phyloP scores from a whole-genome alignment of 2,888 invertebrate species.

The Itoplectis maculator region DNA sequence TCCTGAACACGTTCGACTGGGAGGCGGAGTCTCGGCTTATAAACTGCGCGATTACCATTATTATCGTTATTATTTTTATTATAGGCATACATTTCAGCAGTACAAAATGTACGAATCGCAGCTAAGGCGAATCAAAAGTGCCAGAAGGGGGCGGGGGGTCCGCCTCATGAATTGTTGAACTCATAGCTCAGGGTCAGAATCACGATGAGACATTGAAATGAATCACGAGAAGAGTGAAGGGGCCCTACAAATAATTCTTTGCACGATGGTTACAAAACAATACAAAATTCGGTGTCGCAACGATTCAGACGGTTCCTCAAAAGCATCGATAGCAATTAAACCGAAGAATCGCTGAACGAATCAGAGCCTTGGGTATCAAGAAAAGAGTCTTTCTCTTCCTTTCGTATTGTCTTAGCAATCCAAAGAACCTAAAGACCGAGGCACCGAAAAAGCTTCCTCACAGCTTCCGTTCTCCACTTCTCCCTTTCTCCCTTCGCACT shows the following conservation, averaged over 20 bases:
- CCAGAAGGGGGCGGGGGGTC: conserved; percentile 42
- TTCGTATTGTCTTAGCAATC: conserved; percentile 55
- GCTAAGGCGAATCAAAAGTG: conserved; percentile 31
- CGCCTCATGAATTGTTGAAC: conserved; percentile 55
- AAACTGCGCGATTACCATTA: conserved; percentile 27
- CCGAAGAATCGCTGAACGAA: conserved; percentile 34
- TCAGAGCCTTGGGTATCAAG: conserved; percentile 34
- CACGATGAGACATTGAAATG: conserved; percentile 41
- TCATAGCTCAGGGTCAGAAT: conserved; percentile 52
- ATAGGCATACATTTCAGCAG: conserved; percentile 25
- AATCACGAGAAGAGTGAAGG: too few species aligned
- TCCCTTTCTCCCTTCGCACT: conserved; percentile 3
- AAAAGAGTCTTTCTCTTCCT: too few species aligned
- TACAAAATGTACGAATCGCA: conserved; percentile 40
- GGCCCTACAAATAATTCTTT: too few species aligned
- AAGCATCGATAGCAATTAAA: conserved; percentile 25
- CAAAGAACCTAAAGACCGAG: conserved; percentile 42
- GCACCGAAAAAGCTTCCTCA: conserved; percentile 54
- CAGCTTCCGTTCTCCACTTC: conserved; percentile 57
- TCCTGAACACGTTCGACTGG: conserved; percentile 9
- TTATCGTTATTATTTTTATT: conserved; percentile 11
- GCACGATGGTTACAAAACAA: too few species aligned
- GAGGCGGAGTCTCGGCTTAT: conserved; percentile 35
- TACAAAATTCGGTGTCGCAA: neutral
- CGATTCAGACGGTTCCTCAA: neutral